Base-by-base conservation (phyloP, 2,888 invertebrate genomes). In the Drosophila rubida region DNA sequence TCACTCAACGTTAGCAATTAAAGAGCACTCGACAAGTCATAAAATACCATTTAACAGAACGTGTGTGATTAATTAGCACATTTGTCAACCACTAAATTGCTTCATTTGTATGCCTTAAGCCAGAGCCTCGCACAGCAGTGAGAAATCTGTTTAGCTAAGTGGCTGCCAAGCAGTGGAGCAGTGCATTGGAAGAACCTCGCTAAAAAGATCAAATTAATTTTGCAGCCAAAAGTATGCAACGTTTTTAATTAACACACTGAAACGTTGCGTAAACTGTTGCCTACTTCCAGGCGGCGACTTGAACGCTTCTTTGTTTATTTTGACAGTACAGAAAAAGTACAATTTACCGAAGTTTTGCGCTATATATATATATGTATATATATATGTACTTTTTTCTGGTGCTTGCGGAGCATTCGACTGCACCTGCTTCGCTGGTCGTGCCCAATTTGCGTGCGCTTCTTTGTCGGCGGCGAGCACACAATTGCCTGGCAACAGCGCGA, bases 401-500 rank as follows among this genome's bases (percentile, higher is more conserved):
- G 30, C 11, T 46, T 57, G 57, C 44, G 59, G 59, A 69, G 63
- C 51, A 72, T 49, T 39, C 46, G 22, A 39, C 70, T 70, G 60
- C 75, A 75, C 42, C 54, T 42, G 60, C 22, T 61, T 16, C 14
- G 14, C 44, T 27, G 3, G 11, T 44, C 19, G 42, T 42, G 32
- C 58, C 41, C 50, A 16, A 54, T 54, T 54, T 54, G 41, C 45
- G 37, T 35, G 45, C 14, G 32, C 44, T 45, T 11, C 27, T 19
- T 30, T 7, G 35, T 30, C 27, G 22, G 37, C 35, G n/a, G 51
- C 55, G 46, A 49, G 66, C 66, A 50, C 55, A 67, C 66, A 79
- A 61, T 80, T 62, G 64, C 64, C 66, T 68, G 64, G 66, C 42
- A 79, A 59, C 58, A 50, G 19, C 6, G 60, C 60, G 42, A 55